A percentile compares a stretch with the other conserved stretches of the same genome.
phyloP scores from a whole-genome alignment of 2,113 vertebrate species.

The Xenus cinereus region DNA sequence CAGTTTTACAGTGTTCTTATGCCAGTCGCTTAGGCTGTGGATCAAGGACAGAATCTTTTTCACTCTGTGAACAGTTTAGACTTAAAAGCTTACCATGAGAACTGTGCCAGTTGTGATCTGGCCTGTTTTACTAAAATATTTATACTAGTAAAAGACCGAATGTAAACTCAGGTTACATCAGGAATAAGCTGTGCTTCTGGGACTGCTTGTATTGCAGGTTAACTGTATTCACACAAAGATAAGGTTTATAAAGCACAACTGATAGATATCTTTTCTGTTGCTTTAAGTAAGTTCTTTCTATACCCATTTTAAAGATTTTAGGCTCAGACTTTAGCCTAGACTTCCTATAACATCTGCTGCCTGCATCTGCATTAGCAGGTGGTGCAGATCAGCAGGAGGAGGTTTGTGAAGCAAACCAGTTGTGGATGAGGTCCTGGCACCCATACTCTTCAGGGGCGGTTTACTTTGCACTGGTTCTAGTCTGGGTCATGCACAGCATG shows the following conservation, averaged over 20 bases:
- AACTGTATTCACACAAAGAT: background rate
- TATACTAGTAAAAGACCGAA: constrained; percentile 29
- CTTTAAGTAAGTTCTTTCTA: background rate
- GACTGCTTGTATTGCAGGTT: background rate
- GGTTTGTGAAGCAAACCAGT: background rate
- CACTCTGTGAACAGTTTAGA: constrained; percentile 4
- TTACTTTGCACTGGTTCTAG: background rate
- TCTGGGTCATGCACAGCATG: background rate
- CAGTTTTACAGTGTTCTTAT: background rate
- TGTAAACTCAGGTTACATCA: constrained; percentile 37
- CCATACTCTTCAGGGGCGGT: background rate
- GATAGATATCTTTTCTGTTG: background rate
- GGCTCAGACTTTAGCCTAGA: background rate
- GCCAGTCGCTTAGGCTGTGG: background rate
- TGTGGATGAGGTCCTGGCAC: background rate
- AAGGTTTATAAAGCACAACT: background rate
- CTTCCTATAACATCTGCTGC: background rate
- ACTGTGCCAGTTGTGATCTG: background rate
- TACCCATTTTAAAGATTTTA: background rate
- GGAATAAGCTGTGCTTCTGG: constrained; percentile 32
- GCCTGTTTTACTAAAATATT: constrained; percentile 39
- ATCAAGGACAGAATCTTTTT: background rate
- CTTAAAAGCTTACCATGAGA: background rate
- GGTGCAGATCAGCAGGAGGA: background rate
- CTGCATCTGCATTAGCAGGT: background rate